phyloP scores from a whole-genome alignment of 2,888 invertebrate genomes.

The Yponomeuta evonymella region DNA sequence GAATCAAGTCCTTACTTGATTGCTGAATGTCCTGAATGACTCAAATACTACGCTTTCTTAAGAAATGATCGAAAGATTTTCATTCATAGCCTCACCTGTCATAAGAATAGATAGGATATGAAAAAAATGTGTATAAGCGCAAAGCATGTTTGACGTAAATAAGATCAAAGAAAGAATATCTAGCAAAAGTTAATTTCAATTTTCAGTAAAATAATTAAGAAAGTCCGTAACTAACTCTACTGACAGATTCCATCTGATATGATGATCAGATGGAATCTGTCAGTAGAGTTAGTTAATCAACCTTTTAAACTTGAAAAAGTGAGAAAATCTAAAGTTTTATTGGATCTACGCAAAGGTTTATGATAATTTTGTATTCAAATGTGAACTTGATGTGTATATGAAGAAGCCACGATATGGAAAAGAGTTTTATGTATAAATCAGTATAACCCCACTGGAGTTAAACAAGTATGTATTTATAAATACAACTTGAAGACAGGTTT shows the following conservation, averaged over 20 bases:
- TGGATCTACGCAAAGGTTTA: neutral
- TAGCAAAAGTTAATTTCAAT: neutral
- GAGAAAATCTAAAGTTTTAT: constrained; percentile 16
- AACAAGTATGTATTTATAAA: constrained; percentile 25
- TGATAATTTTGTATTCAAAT: constrained; percentile 5
- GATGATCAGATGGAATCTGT: too few species aligned
- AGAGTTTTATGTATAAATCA: constrained; percentile 29
- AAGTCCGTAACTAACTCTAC: neutral
- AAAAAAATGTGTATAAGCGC: too few species aligned
- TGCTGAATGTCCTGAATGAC: constrained; percentile 3
- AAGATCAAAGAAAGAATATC: too few species aligned
- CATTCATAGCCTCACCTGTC: neutral
- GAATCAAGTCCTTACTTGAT: neutral
- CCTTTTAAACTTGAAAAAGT: constrained; percentile 12
- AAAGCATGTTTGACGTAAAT: too few species aligned
- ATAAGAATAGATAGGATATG: neutral
- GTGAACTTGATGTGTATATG: constrained; percentile 12
- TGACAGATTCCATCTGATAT: neutral
- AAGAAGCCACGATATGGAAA: constrained; percentile 31
- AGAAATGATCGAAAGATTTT: neutral
- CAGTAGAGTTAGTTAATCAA: neutral
- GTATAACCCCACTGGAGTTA: constrained; percentile 24
- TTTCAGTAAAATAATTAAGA: neutral
- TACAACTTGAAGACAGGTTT: constrained; percentile 20
- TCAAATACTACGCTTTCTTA: neutral